Evolutionary conservation across 2,797 vertebrate species (phyloP).

Genomic region (Heliangelus exortis): DNA sequence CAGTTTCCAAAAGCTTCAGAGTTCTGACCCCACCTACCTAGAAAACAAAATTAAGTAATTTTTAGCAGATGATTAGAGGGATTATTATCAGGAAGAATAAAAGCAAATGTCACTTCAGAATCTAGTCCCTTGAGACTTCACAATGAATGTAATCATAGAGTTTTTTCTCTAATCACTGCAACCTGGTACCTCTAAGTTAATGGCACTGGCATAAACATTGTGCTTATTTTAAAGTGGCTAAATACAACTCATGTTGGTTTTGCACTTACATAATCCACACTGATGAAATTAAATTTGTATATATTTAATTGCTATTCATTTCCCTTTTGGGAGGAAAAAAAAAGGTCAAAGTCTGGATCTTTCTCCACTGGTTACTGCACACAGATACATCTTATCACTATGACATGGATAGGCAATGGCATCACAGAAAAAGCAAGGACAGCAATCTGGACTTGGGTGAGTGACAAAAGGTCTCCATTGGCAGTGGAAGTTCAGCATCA

Average conservation of each 20-base stretch:
- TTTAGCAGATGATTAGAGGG: background rate
- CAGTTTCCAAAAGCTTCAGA: background rate
- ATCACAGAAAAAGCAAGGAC: background rate
- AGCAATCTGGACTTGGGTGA: accelerated
- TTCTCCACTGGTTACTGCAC: background rate
- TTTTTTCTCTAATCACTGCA: background rate
- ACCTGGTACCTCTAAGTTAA: background rate
- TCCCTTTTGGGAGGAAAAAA: background rate
- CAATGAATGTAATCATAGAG: background rate
- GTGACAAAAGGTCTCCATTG: background rate
- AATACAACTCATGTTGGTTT: background rate
- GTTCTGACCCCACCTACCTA: background rate
- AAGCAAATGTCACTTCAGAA: background rate
- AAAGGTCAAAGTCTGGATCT: background rate
- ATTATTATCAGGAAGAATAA: background rate
- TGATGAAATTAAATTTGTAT: background rate
- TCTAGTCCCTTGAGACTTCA: background rate
- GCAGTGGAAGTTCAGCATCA: background rate
- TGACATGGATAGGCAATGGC: background rate
- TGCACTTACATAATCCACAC: background rate
- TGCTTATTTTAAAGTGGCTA: background rate
- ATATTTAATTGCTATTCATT: background rate
- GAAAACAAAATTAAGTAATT: background rate
- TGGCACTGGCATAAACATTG: background rate
- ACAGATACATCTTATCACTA: too few relatives aligned